Evolutionary conservation across 2,797 vertebrate genomes (phyloP).

Genomic region (Artibeus lituratus): DNA sequence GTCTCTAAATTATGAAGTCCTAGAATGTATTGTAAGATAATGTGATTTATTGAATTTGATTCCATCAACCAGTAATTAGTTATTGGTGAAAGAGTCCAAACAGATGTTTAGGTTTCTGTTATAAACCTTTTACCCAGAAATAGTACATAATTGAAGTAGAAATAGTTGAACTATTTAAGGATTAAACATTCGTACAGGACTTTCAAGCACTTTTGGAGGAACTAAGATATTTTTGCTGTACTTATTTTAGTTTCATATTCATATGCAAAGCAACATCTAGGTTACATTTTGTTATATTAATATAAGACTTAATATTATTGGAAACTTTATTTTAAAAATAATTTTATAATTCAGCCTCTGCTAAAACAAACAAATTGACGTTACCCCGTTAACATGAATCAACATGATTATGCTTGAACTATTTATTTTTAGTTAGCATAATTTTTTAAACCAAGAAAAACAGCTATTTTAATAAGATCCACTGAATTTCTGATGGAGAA

Average conservation of each 20-base stretch:
- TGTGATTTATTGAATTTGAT: constrained; percentile 34
- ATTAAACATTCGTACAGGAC: constrained; percentile 32
- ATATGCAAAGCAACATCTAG: neutral
- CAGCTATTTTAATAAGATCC: neutral
- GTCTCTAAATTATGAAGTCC: constrained; percentile 7
- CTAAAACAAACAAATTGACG: constrained; percentile 2
- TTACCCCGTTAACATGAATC: neutral
- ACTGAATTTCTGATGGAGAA: constrained; percentile 8
- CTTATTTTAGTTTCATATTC: constrained; percentile 53
- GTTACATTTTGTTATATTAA: constrained; percentile 15
- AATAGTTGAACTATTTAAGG: constrained; percentile 46
- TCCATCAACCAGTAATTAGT: constrained; percentile 32
- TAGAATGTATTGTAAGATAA: constrained; percentile 7
- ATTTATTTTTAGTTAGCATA: constrained; percentile 43
- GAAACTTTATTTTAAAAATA: constrained; percentile 32
- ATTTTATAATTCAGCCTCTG: constrained; percentile 34
- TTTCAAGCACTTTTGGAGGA: constrained; percentile 47
- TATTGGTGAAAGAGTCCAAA: constrained; percentile 17
- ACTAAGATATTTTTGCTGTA: constrained; percentile 42
- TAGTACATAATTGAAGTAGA: constrained; percentile 46
- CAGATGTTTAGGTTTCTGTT: constrained; percentile 28
- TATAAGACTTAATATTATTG: constrained; percentile 11
- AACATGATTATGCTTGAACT: neutral
- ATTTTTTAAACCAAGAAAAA: constrained; percentile 39
- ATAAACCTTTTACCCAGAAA: constrained; percentile 35